Percentiles rank a stretch among this genome's conserved stretches.
phyloP scores from a whole-genome alignment of 2,113 vertebrate species.

The Barnardius zonarius region DNA sequence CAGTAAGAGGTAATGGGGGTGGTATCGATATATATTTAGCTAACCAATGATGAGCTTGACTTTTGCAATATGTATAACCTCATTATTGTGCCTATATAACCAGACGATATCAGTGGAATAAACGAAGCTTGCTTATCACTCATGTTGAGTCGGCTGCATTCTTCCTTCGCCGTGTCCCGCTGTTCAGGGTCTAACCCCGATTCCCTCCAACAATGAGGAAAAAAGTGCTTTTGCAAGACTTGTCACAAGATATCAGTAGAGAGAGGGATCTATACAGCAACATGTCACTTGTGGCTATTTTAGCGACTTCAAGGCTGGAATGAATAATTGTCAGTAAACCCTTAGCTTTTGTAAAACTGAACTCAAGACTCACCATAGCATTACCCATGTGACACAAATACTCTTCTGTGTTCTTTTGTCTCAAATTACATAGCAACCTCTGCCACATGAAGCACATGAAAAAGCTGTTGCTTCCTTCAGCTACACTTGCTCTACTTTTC shows the following conservation, averaged over 20 bases:
- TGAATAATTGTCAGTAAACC: neutral
- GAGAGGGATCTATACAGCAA: neutral
- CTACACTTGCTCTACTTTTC: neutral
- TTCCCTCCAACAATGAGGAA: too few species aligned
- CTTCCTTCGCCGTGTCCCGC: too few species aligned
- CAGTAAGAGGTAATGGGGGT: too few species aligned
- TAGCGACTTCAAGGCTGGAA: neutral
- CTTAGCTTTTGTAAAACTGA: neutral
- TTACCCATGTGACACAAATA: neutral
- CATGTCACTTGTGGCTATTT: neutral
- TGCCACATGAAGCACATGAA: neutral
- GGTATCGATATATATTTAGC: too few species aligned
- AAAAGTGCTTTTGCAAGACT: neutral
- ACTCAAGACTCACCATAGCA: neutral
- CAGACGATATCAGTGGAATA: too few species aligned
- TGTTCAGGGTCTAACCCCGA: too few species aligned
- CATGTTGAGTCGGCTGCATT: too few species aligned
- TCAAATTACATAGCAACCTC: neutral
- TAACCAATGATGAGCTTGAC: too few species aligned
- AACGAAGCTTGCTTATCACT: too few species aligned
- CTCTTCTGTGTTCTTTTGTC: neutral
- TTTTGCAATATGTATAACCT: too few species aligned
- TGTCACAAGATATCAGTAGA: neutral
- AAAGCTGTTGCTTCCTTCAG: neutral
- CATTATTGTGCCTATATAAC: too few species aligned